Percentiles rank a stretch among this genome's conserved stretches.
These are phyloP conservation scores for Pomatostomus ruficeps DNA, from an alignment of 2,113 vertebrate genomes.

Conservation along the genomic window DNA sequence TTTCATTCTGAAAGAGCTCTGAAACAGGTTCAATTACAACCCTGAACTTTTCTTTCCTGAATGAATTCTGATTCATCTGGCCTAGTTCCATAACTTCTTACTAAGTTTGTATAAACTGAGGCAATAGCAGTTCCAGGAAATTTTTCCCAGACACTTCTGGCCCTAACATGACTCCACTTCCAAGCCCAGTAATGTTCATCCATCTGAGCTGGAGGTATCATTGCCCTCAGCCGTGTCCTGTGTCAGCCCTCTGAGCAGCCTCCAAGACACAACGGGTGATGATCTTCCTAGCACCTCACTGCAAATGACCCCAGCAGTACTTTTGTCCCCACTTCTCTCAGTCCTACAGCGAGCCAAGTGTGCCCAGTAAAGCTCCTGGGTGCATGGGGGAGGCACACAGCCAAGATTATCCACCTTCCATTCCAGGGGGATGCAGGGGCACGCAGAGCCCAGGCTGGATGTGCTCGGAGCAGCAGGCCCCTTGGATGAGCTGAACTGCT, in stretches of 20 bases:
- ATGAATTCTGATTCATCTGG: not conserved
- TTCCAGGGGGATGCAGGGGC: not conserved
- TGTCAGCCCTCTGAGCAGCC: not conserved
- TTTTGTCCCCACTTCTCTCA: not conserved
- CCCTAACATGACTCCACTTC: not conserved
- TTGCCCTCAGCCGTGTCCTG: not conserved
- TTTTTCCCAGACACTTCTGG: not conserved
- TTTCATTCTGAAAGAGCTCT: not conserved
- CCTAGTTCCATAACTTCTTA: not conserved
- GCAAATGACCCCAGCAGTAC: not conserved
- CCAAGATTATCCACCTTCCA: not conserved
- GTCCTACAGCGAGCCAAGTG: not conserved
- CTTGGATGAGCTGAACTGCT: not conserved
- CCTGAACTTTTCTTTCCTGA: not conserved
- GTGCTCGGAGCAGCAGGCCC: not conserved
- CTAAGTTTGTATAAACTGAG: not conserved
- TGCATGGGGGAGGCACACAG: not conserved
- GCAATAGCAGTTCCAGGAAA: not conserved
- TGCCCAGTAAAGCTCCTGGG: not conserved
- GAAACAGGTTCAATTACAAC: not conserved
- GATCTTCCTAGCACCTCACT: not conserved
- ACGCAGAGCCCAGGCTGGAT: not conserved
- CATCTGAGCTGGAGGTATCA: not conserved
- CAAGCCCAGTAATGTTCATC: not conserved
- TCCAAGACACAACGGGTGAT: accelerated